Conservation (phyloP, 2,113 vertebrate genomes). For the Protomyctophum bolini region DNA sequence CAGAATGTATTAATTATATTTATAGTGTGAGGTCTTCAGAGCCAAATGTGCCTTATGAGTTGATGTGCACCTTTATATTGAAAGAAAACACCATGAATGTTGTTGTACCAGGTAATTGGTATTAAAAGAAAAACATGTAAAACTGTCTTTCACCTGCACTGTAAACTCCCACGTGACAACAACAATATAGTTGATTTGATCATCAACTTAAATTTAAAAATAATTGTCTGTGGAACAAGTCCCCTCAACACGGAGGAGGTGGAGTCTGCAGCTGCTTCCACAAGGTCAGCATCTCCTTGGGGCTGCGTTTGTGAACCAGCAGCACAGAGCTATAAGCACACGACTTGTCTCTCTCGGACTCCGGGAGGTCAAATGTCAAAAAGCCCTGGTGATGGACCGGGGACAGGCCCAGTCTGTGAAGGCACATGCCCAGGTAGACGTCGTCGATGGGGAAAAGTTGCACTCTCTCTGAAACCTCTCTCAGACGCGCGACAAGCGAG, state of each 20-base stretch:
- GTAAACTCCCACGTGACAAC: too few relatives aligned
- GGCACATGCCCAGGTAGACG: conserved; percentile 79
- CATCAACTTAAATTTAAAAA: too few relatives aligned
- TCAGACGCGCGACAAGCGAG: conserved; percentile 68
- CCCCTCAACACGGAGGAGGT: conserved; percentile 46
- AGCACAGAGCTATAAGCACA: conserved; percentile 78
- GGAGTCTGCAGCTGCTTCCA: conserved; percentile 71
- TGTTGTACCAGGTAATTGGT: too few relatives aligned
- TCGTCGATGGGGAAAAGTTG: conserved; percentile 83
- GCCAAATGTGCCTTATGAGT: too few relatives aligned
- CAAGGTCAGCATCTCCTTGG: conserved; percentile 76
- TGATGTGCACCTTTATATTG: too few relatives aligned
- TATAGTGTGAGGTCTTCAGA: too few relatives aligned
- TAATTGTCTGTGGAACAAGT: too few relatives aligned
- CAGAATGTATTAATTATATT: too few relatives aligned
- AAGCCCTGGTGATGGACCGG: conserved; percentile 77
- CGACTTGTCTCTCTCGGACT: conserved; percentile 54
- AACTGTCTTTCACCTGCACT: too few relatives aligned
- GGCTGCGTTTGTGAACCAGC: conserved; percentile 78
- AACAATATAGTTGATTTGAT: too few relatives aligned
- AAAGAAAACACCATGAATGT: too few relatives aligned
- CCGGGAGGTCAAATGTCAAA: conserved; percentile 78
- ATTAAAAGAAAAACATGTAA: too few relatives aligned
- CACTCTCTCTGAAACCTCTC: conserved; percentile 66
- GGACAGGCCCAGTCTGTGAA: conserved; percentile 72